These are phyloP conservation scores for Pachycephala philippinensis DNA, from an alignment of 2,113 vertebrate genomes.

Conservation along the genomic window DNA sequence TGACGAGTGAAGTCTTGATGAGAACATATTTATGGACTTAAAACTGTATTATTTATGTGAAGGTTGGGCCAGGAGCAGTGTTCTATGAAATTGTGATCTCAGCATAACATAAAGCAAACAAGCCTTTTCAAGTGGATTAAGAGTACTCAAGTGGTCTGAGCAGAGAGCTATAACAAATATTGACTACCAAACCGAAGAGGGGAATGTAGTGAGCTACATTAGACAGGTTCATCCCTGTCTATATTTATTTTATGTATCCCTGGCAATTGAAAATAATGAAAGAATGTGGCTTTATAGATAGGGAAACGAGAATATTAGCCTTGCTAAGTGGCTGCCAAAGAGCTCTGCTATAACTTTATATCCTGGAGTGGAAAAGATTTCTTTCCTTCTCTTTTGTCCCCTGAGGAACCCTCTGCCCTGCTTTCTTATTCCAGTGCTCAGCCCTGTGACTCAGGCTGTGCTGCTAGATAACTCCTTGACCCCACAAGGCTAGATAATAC, in stretches of 20 bases:
- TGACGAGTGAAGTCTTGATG: background rate
- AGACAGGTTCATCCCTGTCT: background rate
- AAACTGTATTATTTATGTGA: background rate
- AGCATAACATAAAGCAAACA: conserved; percentile 37
- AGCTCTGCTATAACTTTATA: background rate
- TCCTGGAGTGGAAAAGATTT: background rate
- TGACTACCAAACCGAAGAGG: conserved; percentile 16
- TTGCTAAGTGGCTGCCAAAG: background rate
- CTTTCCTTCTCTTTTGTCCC: background rate
- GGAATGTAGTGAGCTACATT: background rate
- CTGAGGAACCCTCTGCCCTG: background rate
- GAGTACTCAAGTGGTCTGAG: conserved; percentile 13
- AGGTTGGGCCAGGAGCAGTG: background rate
- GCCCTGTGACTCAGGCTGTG: conserved; percentile 1
- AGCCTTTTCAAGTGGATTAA: conserved; percentile 33
- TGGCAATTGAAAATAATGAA: background rate
- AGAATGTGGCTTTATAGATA: background rate
- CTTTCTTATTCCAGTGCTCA: background rate
- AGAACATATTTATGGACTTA: background rate
- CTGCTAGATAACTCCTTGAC: conserved; percentile 19
- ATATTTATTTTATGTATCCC: conserved; percentile 39
- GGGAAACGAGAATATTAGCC: background rate
- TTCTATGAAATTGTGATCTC: conserved; percentile 17
- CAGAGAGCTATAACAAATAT: conserved; percentile 33
- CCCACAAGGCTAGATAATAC: background rate